Evolutionary conservation across 2,113 vertebrate genomes (phyloP).

Genomic region (Lipotes vexillifer): DNA sequence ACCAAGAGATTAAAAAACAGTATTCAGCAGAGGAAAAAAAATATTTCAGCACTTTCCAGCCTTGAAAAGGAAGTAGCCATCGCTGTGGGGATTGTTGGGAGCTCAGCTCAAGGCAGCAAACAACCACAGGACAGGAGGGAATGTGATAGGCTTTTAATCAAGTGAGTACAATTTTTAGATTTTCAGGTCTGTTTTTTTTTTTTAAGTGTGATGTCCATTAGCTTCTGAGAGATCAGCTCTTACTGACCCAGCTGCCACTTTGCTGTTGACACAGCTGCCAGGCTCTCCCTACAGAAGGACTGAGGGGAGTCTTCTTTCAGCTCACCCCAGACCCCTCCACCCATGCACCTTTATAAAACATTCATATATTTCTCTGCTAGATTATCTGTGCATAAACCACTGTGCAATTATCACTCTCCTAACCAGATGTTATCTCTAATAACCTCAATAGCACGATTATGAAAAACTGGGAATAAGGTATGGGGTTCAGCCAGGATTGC

Average conservation of each 20-base stretch:
- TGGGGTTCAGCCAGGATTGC: not conserved
- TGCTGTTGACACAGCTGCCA: not conserved
- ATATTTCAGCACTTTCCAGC: not conserved
- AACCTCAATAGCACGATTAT: not conserved
- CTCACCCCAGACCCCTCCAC: not conserved
- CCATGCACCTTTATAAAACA: not conserved
- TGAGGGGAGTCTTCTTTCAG: not conserved
- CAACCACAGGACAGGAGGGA: not conserved
- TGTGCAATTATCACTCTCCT: not conserved
- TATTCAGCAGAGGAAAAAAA: not conserved
- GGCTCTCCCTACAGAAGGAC: not conserved
- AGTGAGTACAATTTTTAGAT: not conserved
- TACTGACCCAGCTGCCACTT: not conserved
- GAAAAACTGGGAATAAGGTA: not conserved
- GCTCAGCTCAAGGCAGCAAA: not conserved
- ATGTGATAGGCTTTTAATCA: not conserved
- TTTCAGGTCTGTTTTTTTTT: not conserved
- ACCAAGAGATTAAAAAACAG: not conserved
- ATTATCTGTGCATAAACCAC: not conserved
- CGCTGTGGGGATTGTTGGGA: not conserved
- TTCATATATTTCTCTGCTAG: not conserved
- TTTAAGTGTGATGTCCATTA: not conserved
- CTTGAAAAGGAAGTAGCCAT: not conserved
- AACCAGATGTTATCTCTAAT: not conserved
- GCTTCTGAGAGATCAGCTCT: not conserved